A percentile compares a stretch with the other conserved stretches of the same genome.
These are phyloP conservation scores for Lasioglossum pauxillum DNA, from an alignment of 2,888 invertebrate genomes.

Conservation along the genomic window DNA sequence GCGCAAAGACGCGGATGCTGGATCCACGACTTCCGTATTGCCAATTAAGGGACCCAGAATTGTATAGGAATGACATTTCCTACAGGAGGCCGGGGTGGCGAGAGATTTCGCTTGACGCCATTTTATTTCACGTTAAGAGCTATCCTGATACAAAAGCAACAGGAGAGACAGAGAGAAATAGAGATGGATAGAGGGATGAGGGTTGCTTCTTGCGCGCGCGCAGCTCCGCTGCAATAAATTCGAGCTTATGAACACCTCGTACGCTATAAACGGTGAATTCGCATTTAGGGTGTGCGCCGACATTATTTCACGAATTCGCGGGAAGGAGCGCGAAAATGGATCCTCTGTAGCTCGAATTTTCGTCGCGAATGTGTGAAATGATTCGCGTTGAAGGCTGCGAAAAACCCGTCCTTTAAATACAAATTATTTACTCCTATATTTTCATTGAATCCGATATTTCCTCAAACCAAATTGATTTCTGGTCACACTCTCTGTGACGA, in stretches of 20 bases:
- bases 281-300: slow-evolving; percentile 6
- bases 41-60: slow-evolving; percentile 4
- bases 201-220: background rate
- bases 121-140: background rate
- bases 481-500: too few species aligned
- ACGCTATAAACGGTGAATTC: slow-evolving; percentile 39
- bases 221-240: slow-evolving; percentile 40
- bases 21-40: background rate
- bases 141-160: slow-evolving; percentile 28
- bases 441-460: too few species aligned
- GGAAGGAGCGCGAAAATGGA: too few species aligned
- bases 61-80: slow-evolving; percentile 26
- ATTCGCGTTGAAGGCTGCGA: too few species aligned
- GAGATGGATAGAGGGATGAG: background rate
- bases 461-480: too few species aligned
- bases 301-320: too few species aligned
- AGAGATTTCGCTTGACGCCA: slow-evolving; percentile 19
- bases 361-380: too few species aligned
- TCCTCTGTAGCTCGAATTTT: too few species aligned
- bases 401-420: too few species aligned
- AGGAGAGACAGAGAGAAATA: background rate
- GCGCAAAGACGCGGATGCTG: background rate
- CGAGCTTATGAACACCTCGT: slow-evolving; percentile 31
- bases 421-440: too few species aligned
- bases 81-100: background rate